phyloP scores from a whole-genome alignment of 2,888 invertebrate species.

The Eristalinus sepulchralis region DNA sequence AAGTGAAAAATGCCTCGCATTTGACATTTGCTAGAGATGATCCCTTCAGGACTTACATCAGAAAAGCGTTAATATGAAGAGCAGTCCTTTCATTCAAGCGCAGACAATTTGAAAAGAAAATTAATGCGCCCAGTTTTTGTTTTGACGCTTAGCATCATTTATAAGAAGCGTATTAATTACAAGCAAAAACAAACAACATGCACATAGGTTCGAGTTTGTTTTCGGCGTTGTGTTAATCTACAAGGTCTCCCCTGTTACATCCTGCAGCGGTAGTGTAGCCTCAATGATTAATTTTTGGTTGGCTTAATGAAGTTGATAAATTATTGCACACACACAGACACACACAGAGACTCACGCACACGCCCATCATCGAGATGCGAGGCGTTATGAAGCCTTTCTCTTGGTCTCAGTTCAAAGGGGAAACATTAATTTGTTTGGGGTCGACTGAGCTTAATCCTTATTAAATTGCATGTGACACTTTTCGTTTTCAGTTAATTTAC shows the following conservation, averaged over 20 bases:
- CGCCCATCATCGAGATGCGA: slow-evolving; percentile 22
- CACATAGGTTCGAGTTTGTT: not conserved
- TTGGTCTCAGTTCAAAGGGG: slow-evolving; percentile 28
- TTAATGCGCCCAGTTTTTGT: not conserved
- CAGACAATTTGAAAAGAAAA: not conserved
- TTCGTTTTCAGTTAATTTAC: slow-evolving; percentile 56
- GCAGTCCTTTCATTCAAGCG: not conserved
- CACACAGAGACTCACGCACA: slow-evolving; percentile 40
- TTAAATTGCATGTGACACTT: slow-evolving; percentile 66
- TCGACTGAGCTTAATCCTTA: slow-evolving; percentile 63
- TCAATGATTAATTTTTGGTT: slow-evolving; percentile 54
- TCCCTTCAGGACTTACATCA: not conserved
- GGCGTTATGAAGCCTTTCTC: slow-evolving; percentile 3
- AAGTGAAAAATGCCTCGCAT: not conserved
- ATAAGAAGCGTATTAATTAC: not conserved
- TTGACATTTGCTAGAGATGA: not conserved
- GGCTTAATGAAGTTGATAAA: slow-evolving; percentile 65
- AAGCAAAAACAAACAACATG: not conserved
- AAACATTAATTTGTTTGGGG: slow-evolving; percentile 62
- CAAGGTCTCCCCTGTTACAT: not conserved
- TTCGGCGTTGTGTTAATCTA: not conserved
- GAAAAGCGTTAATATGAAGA: not conserved
- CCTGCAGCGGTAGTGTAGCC: not conserved
- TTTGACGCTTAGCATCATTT: not conserved
- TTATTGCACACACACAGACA: slow-evolving; percentile 35